These are phyloP conservation scores for Eidolon dupreanum DNA, from an alignment of 2,797 vertebrate species.

Conservation along the genomic window DNA sequence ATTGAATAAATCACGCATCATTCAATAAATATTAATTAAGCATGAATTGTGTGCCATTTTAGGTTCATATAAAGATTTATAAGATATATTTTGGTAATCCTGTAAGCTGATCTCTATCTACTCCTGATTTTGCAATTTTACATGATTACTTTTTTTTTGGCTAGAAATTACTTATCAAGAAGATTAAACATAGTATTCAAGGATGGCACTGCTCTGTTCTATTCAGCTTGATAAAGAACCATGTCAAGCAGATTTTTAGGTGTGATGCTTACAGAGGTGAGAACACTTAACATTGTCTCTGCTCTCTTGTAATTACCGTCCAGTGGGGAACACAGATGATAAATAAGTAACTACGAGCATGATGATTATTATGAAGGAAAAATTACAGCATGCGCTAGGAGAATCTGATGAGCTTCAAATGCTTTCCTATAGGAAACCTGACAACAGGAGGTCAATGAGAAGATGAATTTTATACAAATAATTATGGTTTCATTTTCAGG, in stretches of 20 bases:
- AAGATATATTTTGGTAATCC: background rate
- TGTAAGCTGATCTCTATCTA: background rate
- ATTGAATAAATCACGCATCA: background rate
- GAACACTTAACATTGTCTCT: background rate
- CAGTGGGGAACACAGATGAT: background rate
- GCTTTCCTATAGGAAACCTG: background rate
- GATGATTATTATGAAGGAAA: background rate
- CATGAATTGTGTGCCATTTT: background rate
- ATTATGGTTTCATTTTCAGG: background rate
- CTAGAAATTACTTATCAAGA: background rate
- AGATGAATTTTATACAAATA: background rate
- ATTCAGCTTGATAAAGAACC: background rate
- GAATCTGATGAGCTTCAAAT: background rate
- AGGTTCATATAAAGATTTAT: background rate
- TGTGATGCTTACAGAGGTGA: background rate
- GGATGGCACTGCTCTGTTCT: background rate
- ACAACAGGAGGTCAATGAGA: background rate
- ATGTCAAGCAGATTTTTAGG: background rate
- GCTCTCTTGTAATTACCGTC: background rate
- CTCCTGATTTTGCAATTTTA: background rate
- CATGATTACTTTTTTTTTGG: background rate
- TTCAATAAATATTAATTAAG: background rate
- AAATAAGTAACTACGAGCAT: background rate
- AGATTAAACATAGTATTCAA: background rate
- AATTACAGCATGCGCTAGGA: background rate